phyloP scores from a whole-genome alignment of 2,888 invertebrate genomes.

The Emesis russula region DNA sequence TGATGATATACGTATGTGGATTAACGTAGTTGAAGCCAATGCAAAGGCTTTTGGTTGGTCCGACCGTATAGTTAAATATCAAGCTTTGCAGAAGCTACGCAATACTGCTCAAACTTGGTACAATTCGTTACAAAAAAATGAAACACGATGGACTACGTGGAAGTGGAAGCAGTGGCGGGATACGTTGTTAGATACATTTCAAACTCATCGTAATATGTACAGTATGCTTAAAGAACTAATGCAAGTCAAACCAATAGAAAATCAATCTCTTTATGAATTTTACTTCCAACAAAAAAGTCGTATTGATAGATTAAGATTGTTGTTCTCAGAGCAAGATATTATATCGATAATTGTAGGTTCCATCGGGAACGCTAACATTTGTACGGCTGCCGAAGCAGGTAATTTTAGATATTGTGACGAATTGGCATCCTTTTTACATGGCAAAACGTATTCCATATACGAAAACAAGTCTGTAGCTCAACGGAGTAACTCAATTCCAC shows the following conservation, averaged over 20 bases:
- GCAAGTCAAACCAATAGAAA: constrained; percentile 47
- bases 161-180: constrained; percentile 85
- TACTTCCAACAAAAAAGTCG: constrained; percentile 75
- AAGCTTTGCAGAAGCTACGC: constrained; percentile 83
- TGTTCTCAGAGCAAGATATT: constrained; percentile 53
- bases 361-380: constrained; percentile 49
- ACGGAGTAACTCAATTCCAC: too few species aligned
- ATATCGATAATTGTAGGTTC: constrained; percentile 81
- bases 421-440: constrained; percentile 11
- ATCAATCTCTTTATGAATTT: constrained; percentile 84
- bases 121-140: constrained; percentile 78
- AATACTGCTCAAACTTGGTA: constrained; percentile 86
- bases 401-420: constrained; percentile 82
- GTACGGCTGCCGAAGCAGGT: constrained; percentile 64
- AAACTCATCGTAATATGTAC: constrained; percentile 76
- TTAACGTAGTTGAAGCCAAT: constrained; percentile 85
- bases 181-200: constrained; percentile 77
- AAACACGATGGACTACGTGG: constrained; percentile 85
- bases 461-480: too few species aligned
- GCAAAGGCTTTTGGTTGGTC: constrained; percentile 84
- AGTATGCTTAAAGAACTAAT: constrained; percentile 34
- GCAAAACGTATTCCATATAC: too few species aligned
- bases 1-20: constrained; percentile 80
- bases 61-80: constrained; percentile 76
- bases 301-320: constrained; percentile 63